phyloP scores from a whole-genome alignment of 2,888 invertebrate genomes.

The Zhengitettix transpicula region DNA sequence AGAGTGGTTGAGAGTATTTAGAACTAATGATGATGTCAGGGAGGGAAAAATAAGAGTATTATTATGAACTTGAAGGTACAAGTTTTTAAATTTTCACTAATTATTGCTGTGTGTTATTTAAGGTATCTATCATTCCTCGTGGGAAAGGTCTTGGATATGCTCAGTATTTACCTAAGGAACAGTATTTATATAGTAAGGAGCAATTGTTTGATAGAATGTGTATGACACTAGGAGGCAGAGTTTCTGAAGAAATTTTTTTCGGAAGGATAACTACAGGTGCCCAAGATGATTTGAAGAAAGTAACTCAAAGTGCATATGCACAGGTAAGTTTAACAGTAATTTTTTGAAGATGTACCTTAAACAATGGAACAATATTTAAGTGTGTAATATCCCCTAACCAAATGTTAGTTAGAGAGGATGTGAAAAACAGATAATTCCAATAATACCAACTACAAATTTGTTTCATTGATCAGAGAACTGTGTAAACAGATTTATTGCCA shows the following conservation, averaged over 20 bases:
- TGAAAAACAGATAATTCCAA: background rate
- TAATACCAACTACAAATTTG: background rate
- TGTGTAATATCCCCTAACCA: too few relatives aligned
- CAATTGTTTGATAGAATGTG: slow-evolving; percentile 97
- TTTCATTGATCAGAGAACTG: too few relatives aligned
- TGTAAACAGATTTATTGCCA: too few relatives aligned
- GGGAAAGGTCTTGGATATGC: slow-evolving; percentile 98
- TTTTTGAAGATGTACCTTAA: too few relatives aligned
- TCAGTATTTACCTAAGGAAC: slow-evolving; percentile 96
- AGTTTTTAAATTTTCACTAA: too few relatives aligned
- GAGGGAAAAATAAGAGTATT: too few relatives aligned
- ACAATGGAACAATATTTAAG: too few relatives aligned
- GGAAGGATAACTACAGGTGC: slow-evolving; percentile 93
- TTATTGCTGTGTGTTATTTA: background rate
- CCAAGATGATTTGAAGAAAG: slow-evolving; percentile 94
- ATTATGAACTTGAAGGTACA: too few relatives aligned
- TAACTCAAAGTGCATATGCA: slow-evolving; percentile 95
- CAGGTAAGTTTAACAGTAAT: slow-evolving; percentile 35
- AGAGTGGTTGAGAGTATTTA: too few relatives aligned
- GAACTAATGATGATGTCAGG: too few relatives aligned
- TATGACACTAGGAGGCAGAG: slow-evolving; percentile 96
- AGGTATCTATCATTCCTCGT: slow-evolving; percentile 91
- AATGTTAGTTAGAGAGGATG: background rate
- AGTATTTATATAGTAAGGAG: slow-evolving; percentile 90
- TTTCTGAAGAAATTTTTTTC: slow-evolving; percentile 95